A percentile compares a stretch with the other conserved stretches of the same genome.
Evolutionary conservation across 1,140 invertebrate species (phyloP).

Genomic region (Nomia melanderi): DNA sequence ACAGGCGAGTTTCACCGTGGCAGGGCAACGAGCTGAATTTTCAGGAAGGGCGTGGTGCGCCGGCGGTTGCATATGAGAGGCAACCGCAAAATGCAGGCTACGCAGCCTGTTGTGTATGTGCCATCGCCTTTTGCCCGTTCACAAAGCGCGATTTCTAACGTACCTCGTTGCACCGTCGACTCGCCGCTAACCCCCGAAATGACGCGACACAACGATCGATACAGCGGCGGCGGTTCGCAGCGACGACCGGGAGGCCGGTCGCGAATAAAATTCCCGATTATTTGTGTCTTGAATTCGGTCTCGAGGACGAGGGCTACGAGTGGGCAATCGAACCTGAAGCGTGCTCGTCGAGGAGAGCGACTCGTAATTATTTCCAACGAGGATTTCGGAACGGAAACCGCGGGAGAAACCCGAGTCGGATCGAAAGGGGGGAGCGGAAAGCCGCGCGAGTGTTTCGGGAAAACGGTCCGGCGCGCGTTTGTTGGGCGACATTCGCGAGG

Average conservation of each 20-base stretch:
- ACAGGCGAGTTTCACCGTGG: background rate
- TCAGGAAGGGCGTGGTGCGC: slow-evolving; percentile 3
- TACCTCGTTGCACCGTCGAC: background rate
- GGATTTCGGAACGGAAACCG: too few relatives aligned
- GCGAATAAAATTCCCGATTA: background rate
- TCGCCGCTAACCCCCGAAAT: background rate
- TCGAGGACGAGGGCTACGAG: background rate
- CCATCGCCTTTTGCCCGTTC: slow-evolving; percentile 7
- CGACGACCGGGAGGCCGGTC: background rate
- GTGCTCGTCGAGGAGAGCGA: background rate
- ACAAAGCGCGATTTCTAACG: slow-evolving; percentile 8
- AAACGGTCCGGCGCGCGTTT: too few relatives aligned
- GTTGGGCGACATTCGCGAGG: too few relatives aligned
- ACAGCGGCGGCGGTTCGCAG: too few relatives aligned
- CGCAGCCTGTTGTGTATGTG: background rate
- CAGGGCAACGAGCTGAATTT: background rate
- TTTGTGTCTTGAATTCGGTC: background rate
- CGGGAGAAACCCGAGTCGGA: background rate
- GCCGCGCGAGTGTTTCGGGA: background rate
- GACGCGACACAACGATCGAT: background rate
- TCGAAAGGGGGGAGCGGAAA: background rate
- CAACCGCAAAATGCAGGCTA: slow-evolving; percentile 4
- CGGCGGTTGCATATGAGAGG: slow-evolving; percentile 13
- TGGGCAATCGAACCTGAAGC: slow-evolving; percentile 3
- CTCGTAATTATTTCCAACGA: slow-evolving; percentile 2